Conservation (phyloP, 1,140 invertebrate species). For the Paraescarpia echinospica region DNA sequence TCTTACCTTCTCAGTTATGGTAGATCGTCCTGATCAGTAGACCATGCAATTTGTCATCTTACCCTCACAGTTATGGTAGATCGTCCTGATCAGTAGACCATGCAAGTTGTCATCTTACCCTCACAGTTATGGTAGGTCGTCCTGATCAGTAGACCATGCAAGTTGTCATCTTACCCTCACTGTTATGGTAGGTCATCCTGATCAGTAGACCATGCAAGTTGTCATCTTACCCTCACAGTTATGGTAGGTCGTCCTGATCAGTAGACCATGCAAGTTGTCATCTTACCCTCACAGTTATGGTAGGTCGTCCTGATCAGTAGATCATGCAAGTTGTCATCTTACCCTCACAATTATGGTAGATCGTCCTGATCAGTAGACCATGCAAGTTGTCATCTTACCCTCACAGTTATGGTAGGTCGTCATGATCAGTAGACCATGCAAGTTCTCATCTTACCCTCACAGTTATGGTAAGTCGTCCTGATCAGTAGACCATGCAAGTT, state of each 20-base stretch:
- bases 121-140: constrained; percentile 19
- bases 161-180: no score
- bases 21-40: neutral
- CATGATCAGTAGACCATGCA: neutral
- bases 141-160: neutral
- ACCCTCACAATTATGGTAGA: constrained; percentile 19
- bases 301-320: neutral
- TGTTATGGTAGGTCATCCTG: constrained; percentile 17
- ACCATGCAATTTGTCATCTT: no score
- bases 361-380: neutral
- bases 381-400: no score
- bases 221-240: constrained; percentile 17
- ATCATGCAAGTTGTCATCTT: no score
- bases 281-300: constrained; percentile 21
- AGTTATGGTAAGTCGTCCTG: constrained; percentile 13
- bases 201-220: neutral
- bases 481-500: neutral
- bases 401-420: constrained; percentile 19
- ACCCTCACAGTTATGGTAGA: constrained; percentile 20
- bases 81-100: neutral
- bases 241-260: constrained; percentile 11
- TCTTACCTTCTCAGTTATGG: constrained; percentile 21
- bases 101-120: no score
- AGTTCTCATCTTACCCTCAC: no score
- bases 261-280: neutral